A percentile compares a stretch with the other conserved stretches of the same genome.
Evolutionary conservation across 2,113 vertebrate species (phyloP).

Genomic region (Tricholaema leucomelas): DNA sequence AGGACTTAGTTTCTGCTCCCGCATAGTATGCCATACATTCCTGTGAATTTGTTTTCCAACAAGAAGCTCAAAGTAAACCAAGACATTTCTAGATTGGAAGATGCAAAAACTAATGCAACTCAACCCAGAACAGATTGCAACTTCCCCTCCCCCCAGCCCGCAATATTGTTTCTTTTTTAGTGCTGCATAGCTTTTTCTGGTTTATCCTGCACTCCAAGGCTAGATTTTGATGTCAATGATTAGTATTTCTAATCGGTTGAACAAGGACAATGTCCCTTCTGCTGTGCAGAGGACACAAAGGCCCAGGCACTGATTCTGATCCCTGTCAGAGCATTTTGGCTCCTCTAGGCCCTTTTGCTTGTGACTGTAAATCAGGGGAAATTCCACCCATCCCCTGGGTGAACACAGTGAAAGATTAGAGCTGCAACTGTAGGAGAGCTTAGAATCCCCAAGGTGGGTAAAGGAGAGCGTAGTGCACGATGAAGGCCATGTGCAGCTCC

Average conservation of each 20-base stretch:
- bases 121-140: constrained; percentile 6
- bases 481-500: accelerated
- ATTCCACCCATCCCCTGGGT: constrained; percentile 20
- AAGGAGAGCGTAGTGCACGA: accelerated
- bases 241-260: constrained; percentile 71
- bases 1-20: constrained; percentile 43
- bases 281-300: constrained; percentile 59
- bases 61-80: constrained; percentile 14
- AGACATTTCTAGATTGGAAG: constrained; percentile 19
- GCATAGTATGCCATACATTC: not conserved
- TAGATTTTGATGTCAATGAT: constrained; percentile 69
- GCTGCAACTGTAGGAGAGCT: not conserved
- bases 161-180: not conserved
- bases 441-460: not conserved
- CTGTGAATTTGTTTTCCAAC: constrained; percentile 17
- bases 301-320: constrained; percentile 57
- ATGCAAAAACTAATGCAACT: constrained; percentile 40
- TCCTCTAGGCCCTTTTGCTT: not conserved
- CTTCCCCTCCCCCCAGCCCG: not conserved
- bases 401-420: not conserved
- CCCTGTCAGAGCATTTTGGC: constrained; percentile 37
- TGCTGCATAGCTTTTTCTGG: constrained; percentile 30
- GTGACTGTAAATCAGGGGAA: constrained; percentile 50
- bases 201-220: constrained; percentile 41
- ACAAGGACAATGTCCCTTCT: constrained; percentile 69